Percentiles rank a stretch among this genome's conserved stretches.
Evolutionary conservation across 2,797 vertebrate genomes (phyloP).

Genomic region (Menidia menidia): DNA sequence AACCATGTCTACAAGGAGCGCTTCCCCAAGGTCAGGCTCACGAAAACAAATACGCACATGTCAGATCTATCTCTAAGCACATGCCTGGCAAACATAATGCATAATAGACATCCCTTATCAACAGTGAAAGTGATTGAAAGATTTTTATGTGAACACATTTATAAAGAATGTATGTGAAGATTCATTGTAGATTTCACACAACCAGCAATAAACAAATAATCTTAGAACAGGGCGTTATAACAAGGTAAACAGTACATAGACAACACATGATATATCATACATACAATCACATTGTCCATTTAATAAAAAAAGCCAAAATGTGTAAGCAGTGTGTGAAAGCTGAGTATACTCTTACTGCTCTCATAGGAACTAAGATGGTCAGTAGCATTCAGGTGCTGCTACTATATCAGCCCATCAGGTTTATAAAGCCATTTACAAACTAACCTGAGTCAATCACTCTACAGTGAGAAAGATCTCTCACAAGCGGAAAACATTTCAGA

Average conservation of each 20-base stretch:
- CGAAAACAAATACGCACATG: slow-evolving; percentile 46
- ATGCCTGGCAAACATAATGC: slow-evolving; percentile 15
- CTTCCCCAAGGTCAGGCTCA: slow-evolving; percentile 90
- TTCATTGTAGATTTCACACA: neutral
- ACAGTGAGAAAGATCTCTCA: no score
- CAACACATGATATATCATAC: no score
- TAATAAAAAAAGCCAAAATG: no score
- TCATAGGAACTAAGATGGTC: neutral
- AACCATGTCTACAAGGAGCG: slow-evolving; percentile 97
- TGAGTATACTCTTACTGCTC: neutral
- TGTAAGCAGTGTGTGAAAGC: no score
- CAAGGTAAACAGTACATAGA: no score
- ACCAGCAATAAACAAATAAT: slow-evolving; percentile 8
- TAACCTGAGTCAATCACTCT: no score
- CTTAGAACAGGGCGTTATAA: no score
- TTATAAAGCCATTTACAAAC: no score
- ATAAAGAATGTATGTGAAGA: slow-evolving; percentile 7
- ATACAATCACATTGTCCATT: no score
- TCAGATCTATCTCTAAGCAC: slow-evolving; percentile 25
- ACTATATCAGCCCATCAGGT: neutral
- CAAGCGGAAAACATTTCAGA: no score
- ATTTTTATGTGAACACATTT: neutral
- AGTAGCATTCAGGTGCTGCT: neutral
- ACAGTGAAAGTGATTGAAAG: slow-evolving; percentile 1
- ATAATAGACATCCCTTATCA: slow-evolving; percentile 6